Evolutionary conservation across 2,888 invertebrate species (phyloP).

Genomic region (Tenthredo distinguenda): DNA sequence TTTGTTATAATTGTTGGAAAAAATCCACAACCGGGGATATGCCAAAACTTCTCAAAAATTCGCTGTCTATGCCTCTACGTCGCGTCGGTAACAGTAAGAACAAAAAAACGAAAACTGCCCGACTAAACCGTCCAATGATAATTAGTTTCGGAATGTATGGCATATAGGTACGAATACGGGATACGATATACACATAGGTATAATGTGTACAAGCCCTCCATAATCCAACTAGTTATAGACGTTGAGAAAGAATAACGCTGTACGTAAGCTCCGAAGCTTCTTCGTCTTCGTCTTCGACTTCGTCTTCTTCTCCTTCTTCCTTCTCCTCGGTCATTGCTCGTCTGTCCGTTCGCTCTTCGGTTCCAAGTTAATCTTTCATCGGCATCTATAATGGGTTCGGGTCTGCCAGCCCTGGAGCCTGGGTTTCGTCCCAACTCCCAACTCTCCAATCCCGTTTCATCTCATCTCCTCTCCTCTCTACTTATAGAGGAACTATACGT

Average conservation of each 20-base stretch:
- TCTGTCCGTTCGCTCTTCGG: conserved; percentile 38
- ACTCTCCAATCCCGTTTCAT: conserved; percentile 9
- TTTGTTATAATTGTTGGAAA: too few relatives aligned
- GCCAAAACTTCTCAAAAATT: background rate
- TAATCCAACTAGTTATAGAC: conserved; percentile 13
- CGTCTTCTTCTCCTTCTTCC: conserved; percentile 10
- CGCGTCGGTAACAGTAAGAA: too few relatives aligned
- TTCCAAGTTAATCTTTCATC: conserved; percentile 53
- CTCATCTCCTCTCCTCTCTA: conserved; percentile 17
- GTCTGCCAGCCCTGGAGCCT: conserved; percentile 24
- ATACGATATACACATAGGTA: background rate
- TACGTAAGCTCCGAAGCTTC: background rate
- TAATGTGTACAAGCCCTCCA: background rate
- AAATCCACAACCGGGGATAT: too few relatives aligned
- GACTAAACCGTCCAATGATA: background rate
- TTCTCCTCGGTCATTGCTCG: conserved; percentile 36
- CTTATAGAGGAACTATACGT: background rate
- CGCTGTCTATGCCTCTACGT: background rate
- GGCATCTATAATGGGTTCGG: conserved; percentile 53
- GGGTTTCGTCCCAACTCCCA: conserved; percentile 32
- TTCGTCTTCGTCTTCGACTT: background rate
- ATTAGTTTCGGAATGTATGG: background rate
- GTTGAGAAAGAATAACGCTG: background rate
- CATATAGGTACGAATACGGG: background rate
- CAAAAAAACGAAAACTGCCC: background rate